Percentiles rank a stretch among this genome's conserved stretches.
phyloP scores from a whole-genome alignment of 1,140 invertebrate species.

The Anagrus nilaparvatae region DNA sequence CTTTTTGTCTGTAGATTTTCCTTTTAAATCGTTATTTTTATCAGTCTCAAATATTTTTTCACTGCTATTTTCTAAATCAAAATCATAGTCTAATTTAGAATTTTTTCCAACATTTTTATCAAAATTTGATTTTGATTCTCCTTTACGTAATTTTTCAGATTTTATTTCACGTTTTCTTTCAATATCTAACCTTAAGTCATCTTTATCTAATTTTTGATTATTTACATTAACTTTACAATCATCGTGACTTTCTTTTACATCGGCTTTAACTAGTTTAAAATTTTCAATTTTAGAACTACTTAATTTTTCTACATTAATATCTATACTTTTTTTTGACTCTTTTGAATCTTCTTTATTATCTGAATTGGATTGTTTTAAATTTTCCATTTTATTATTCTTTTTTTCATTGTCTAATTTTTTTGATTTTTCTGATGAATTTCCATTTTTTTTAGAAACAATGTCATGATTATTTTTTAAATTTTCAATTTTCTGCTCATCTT shows the following conservation, averaged over 20 bases:
- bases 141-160: constrained; percentile 7
- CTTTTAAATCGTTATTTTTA: constrained; percentile 11
- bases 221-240: not conserved
- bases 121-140: constrained; percentile 10
- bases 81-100: constrained; percentile 9
- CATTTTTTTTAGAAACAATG: no score
- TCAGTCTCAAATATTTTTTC: constrained; percentile 13
- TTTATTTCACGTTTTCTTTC: constrained; percentile 11
- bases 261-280: no score
- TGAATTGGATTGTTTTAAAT: not conserved
- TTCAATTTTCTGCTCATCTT: no score
- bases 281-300: constrained; percentile 3
- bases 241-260: constrained; percentile 10
- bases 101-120: constrained; percentile 12
- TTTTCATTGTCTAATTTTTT: not conserved
- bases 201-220: constrained; percentile 7
- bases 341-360: constrained; percentile 6
- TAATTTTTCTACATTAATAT: constrained; percentile 5
- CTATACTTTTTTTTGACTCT: constrained; percentile 6
- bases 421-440: no score
- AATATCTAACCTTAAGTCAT: constrained; percentile 1
- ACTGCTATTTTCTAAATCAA: constrained; percentile 1
- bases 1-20: constrained; percentile 9
- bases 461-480: no score
- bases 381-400: constrained; percentile 2